Percentiles rank a stretch among this genome's conserved stretches.
phyloP scores from a whole-genome alignment of 2,888 invertebrate species.

The Cybosia mesomella region DNA sequence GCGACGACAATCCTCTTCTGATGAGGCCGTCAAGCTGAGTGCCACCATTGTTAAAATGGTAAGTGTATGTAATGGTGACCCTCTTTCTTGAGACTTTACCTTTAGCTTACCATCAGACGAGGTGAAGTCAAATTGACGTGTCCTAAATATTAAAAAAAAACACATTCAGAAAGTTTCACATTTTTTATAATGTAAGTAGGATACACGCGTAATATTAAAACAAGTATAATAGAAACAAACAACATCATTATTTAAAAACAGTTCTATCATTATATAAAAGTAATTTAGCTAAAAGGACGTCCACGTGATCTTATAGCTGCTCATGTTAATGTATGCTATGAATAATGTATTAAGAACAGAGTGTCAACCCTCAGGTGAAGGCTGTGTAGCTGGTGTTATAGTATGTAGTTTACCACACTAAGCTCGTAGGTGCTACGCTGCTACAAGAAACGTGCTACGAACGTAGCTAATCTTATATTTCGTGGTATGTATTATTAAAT shows the following conservation, averaged over 20 bases:
- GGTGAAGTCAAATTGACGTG: no score
- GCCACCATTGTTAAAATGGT: no score
- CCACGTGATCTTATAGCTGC: slow-evolving; percentile 5
- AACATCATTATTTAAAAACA: background rate
- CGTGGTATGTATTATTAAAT: no score
- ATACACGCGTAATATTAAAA: background rate
- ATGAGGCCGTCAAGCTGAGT: no score
- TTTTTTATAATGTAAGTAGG: no score
- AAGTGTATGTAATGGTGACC: no score
- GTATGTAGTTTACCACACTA: background rate
- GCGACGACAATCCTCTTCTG: no score
- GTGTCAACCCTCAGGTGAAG: slow-evolving; percentile 44
- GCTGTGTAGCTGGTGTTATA: slow-evolving; percentile 36
- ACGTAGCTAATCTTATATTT: background rate
- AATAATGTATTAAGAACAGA: slow-evolving; percentile 54
- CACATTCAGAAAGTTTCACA: no score
- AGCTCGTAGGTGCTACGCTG: slow-evolving; percentile 28
- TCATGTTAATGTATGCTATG: slow-evolving; percentile 36
- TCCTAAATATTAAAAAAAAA: no score
- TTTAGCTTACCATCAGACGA: no score
- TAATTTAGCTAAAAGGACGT: background rate
- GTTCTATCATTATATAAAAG: background rate
- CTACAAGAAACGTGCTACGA: slow-evolving; percentile 24
- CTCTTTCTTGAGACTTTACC: no score
- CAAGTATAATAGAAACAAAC: background rate